Percentiles rank a stretch among this genome's conserved stretches.
Conservation (phyloP, 2,797 vertebrate genomes). For the Acanthurus leucopareius region DNA sequence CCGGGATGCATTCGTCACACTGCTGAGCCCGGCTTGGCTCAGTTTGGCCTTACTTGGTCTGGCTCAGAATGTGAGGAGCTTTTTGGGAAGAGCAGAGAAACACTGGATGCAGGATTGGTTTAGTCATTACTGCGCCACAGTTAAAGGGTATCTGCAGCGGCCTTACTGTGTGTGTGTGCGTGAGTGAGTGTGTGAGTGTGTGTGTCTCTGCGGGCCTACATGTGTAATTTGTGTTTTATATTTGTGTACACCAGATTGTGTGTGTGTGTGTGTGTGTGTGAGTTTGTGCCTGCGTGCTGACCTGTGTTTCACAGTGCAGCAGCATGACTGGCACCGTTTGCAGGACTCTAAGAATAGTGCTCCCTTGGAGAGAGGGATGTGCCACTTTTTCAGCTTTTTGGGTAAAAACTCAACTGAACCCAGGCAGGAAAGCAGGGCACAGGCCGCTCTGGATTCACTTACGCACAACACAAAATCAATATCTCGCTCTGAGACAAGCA, state of each 20-base stretch:
- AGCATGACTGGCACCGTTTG: conserved; percentile 52
- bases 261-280: background rate
- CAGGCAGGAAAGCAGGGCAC: conserved; percentile 41
- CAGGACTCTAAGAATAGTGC: conserved; percentile 72
- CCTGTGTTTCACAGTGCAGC: conserved; percentile 45
- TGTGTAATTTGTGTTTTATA: conserved; percentile 2
- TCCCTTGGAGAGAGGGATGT: conserved; percentile 68
- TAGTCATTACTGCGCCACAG: conserved; percentile 11
- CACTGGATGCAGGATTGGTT: conserved; percentile 48
- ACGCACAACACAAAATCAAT: conserved; percentile 20
- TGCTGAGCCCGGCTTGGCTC: conserved; percentile 63
- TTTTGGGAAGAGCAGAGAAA: conserved; percentile 38
- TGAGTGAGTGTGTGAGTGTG: conserved; percentile 29
- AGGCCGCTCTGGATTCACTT: conserved; percentile 8
- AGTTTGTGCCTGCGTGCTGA: conserved; percentile 37
- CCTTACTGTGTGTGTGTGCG: background rate
- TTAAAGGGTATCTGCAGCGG: background rate
- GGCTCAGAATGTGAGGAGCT: conserved; percentile 25
- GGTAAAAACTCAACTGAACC: conserved; percentile 58
- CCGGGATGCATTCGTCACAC: conserved; percentile 58
- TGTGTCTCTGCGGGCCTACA: conserved; percentile 20
- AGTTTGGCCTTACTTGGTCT: conserved; percentile 32
- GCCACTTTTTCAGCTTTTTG: conserved; percentile 71
- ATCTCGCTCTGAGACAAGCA: conserved; percentile 19
- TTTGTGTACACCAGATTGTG: background rate